Evolutionary conservation across 2,888 invertebrate genomes (phyloP).

Genomic region (Cheilosia scutellata): DNA sequence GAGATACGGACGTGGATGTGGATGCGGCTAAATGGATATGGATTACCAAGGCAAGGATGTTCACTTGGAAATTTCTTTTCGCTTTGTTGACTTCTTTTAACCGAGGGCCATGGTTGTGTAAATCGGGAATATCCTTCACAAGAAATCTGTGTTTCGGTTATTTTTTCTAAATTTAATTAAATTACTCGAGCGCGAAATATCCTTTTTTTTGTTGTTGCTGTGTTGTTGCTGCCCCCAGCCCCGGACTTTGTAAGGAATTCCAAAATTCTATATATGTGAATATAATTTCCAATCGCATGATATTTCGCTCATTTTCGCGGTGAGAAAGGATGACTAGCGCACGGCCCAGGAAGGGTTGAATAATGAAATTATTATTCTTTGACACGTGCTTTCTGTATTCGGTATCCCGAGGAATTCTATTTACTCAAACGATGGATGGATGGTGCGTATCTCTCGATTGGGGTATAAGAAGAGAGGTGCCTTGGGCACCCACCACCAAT

Average conservation of each 20-base stretch:
- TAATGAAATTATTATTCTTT: slow-evolving; percentile 75
- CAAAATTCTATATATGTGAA: slow-evolving; percentile 49
- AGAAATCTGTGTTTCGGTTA: slow-evolving; percentile 66
- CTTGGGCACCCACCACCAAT: slow-evolving; percentile 3
- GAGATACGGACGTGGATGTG: slow-evolving; percentile 34
- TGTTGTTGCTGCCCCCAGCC: not conserved
- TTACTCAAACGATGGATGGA: slow-evolving; percentile 41
- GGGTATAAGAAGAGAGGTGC: slow-evolving; percentile 5
- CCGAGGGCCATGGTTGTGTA: slow-evolving; percentile 62
- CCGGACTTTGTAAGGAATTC: slow-evolving; percentile 43
- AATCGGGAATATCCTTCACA: slow-evolving; percentile 21
- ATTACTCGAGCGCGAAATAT: slow-evolving; percentile 71
- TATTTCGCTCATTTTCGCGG: slow-evolving; percentile 56
- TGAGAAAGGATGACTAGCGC: slow-evolving; percentile 50
- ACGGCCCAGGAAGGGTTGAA: slow-evolving; percentile 57
- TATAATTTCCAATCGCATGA: slow-evolving; percentile 68
- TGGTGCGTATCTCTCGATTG: not conserved
- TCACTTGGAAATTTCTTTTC: slow-evolving; percentile 75
- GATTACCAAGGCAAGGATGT: slow-evolving; percentile 74
- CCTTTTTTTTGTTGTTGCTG: slow-evolving; percentile 42
- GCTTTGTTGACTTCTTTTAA: slow-evolving; percentile 74
- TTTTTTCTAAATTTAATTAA: slow-evolving; percentile 75
- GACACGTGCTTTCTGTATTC: slow-evolving; percentile 67
- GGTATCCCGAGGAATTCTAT: slow-evolving; percentile 65
- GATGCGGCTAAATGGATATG: slow-evolving; percentile 72